Conservation (phyloP, 1,140 invertebrate genomes). For the Leptoteleia sp. region DNA sequence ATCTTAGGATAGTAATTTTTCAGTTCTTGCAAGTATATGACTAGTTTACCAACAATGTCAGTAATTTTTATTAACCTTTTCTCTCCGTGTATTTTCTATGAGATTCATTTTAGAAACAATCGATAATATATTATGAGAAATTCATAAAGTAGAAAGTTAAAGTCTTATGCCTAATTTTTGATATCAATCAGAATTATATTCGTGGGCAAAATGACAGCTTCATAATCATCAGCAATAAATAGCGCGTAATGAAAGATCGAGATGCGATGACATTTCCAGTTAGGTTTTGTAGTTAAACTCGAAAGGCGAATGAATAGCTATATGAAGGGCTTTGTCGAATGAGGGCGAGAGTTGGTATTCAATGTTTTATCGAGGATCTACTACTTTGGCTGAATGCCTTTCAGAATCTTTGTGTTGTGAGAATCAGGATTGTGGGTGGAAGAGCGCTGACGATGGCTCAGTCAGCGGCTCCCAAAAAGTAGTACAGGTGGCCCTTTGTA, state of each 20-base stretch:
- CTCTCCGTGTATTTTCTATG: no score
- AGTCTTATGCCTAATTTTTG: no score
- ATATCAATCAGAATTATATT: no score
- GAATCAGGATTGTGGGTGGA: constrained; percentile 66
- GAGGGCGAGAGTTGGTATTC: constrained; percentile 70
- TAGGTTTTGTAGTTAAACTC: constrained; percentile 67
- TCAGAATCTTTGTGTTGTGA: constrained; percentile 68
- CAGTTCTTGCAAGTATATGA: no score
- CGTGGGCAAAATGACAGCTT: constrained; percentile 15
- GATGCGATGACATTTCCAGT: constrained; percentile 75
- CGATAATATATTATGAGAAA: no score
- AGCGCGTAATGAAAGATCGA: constrained; percentile 54
- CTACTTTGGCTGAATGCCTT: constrained; percentile 74
- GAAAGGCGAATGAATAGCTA: constrained; percentile 39
- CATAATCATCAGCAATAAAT: constrained; percentile 23
- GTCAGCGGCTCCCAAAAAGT: constrained; percentile 28
- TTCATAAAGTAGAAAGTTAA: no score
- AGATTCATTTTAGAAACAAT: no score
- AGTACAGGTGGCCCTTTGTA: constrained; percentile 74
- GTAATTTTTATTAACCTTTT: no score
- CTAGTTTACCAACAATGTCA: no score
- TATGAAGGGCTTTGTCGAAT: constrained; percentile 51
- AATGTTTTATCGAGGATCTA: constrained; percentile 79
- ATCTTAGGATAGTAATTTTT: no score
- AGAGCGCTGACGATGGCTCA: constrained; percentile 47